A percentile compares a stretch with the other conserved stretches of the same genome.
Conservation (phyloP, 2,113 vertebrate genomes). For the Menidia beryllina region DNA sequence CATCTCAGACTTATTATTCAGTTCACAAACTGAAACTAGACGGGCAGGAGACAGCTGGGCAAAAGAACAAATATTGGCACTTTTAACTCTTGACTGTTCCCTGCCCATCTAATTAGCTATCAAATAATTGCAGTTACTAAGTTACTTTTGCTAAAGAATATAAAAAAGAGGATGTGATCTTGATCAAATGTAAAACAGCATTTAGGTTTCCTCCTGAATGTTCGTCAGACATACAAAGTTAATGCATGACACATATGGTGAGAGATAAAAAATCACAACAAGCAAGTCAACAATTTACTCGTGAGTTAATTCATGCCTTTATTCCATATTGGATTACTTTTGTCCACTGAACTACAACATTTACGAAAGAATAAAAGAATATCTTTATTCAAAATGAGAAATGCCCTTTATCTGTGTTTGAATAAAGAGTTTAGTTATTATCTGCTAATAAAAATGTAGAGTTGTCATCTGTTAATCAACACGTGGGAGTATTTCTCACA, state of each 20-base stretch:
- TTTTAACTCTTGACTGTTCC: neutral
- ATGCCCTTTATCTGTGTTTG: too few species aligned
- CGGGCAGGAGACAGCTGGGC: neutral
- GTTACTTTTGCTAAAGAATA: neutral
- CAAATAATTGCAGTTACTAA: neutral
- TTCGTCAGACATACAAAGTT: neutral
- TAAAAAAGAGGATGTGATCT: neutral
- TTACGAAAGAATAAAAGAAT: too few species aligned
- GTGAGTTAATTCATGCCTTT: neutral
- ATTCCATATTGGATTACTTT: neutral
- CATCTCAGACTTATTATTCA: neutral
- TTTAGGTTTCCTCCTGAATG: neutral
- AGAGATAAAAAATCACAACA: slow-evolving; percentile 18
- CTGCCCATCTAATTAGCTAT: neutral
- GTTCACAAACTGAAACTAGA: neutral
- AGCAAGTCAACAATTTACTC: neutral
- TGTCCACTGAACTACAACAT: too few species aligned
- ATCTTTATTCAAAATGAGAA: too few species aligned
- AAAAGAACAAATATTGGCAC: neutral
- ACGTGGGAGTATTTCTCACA: too few species aligned
- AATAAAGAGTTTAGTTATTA: too few species aligned
- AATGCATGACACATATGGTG: neutral
- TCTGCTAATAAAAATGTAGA: too few species aligned
- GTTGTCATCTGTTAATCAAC: too few species aligned
- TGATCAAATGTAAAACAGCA: neutral